phyloP scores from a whole-genome alignment of 1,140 invertebrate genomes.

The Anthonomus grandis region DNA sequence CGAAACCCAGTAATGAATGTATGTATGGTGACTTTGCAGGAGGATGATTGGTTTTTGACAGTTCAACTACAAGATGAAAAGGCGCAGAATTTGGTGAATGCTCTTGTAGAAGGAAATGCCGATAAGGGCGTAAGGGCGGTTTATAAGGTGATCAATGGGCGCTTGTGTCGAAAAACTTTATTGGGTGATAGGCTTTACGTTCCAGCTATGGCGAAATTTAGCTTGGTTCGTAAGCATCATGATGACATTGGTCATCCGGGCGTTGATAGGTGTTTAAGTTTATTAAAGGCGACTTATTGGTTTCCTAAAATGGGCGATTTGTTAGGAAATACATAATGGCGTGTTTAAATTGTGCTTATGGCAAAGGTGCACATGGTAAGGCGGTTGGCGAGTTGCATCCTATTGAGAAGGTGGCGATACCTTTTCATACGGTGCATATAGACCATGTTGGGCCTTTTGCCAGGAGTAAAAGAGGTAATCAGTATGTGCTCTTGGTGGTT shows the following conservation, averaged over 20 bases:
- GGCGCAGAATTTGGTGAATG: constrained; percentile 1
- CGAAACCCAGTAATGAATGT: constrained; percentile 27
- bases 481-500: constrained; percentile 42
- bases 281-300: constrained; percentile 36
- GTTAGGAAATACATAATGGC: constrained; percentile 3
- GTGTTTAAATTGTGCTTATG: constrained; percentile 13
- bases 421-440: constrained; percentile 34
- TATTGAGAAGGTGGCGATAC: constrained; percentile 9
- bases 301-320: constrained; percentile 29
- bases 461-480: constrained; percentile 23
- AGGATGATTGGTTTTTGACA: constrained; percentile 21
- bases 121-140: constrained; percentile 13
- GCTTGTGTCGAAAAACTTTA: constrained; percentile 13
- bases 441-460: constrained; percentile 39
- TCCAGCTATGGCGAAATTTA: constrained; percentile 2
- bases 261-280: neutral
- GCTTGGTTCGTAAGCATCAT: constrained; percentile 8
- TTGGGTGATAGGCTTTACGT: constrained; percentile 7
- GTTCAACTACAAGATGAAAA: constrained; percentile 27
- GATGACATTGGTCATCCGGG: constrained; percentile 17
- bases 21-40: constrained; percentile 3
- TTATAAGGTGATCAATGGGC: constrained; percentile 35
- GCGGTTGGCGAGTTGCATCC: constrained; percentile 3
- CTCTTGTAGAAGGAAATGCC: no score
- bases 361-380: constrained; percentile 9